phyloP scores from a whole-genome alignment of 2,888 invertebrate genomes.

The Himalopsyche kuldschensis region DNA sequence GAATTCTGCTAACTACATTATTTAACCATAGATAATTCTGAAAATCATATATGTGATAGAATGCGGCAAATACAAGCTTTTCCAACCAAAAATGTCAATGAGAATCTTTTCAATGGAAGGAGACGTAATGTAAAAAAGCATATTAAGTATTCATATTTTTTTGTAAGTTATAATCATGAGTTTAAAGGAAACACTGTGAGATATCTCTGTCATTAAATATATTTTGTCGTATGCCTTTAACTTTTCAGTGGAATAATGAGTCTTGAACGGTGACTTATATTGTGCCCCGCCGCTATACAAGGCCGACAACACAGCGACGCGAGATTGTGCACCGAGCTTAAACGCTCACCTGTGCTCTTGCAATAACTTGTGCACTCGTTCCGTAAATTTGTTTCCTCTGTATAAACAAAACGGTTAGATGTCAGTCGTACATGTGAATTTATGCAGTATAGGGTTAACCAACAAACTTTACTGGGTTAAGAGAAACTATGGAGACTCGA shows the following conservation, averaged over 20 bases:
- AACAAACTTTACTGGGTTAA: background rate
- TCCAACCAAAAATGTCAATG: too few species aligned
- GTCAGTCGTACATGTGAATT: background rate
- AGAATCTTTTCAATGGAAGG: too few species aligned
- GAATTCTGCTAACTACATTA: too few species aligned
- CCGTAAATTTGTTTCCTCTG: slow-evolving; percentile 15
- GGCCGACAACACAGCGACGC: slow-evolving; percentile 14
- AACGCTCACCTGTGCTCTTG: slow-evolving; percentile 33
- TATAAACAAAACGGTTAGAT: slow-evolving; percentile 3
- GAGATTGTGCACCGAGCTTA: slow-evolving; percentile 24
- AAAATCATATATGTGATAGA: too few species aligned
- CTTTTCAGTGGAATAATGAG: background rate
- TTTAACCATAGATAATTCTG: too few species aligned
- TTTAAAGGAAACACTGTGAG: background rate
- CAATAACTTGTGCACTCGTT: slow-evolving; percentile 30
- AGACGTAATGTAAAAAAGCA: too few species aligned
- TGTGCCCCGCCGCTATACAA: background rate
- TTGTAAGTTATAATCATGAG: background rate
- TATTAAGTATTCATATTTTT: too few species aligned
- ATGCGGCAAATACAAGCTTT: too few species aligned
- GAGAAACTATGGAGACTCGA: too few species aligned
- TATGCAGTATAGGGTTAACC: background rate
- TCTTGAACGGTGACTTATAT: background rate
- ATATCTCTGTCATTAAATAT: background rate
- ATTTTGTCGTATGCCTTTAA: background rate